Conservation (phyloP, 2,113 vertebrate genomes). For the Amphilophus citrinellus region DNA sequence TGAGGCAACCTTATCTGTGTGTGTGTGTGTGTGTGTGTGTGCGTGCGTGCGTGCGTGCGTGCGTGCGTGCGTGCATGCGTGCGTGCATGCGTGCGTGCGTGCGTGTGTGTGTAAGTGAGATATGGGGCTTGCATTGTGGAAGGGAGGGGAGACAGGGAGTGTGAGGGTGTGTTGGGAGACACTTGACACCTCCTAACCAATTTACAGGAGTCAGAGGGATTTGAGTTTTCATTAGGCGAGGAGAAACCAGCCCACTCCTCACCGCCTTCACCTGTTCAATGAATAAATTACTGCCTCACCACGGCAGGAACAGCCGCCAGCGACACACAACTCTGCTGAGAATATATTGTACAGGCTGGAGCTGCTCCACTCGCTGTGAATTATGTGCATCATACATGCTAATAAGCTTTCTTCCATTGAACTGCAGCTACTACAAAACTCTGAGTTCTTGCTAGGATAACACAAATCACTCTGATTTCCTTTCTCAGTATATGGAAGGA, state of each 20-base stretch:
- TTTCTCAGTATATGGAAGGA: neutral
- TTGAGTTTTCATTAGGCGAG: constrained; percentile 70
- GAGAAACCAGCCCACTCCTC: constrained; percentile 41
- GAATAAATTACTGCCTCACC: constrained; percentile 67
- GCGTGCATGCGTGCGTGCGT: neutral
- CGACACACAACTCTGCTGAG: constrained; percentile 1
- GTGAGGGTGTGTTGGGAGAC: constrained; percentile 31
- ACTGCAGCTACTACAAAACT: neutral
- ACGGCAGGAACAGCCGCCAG: constrained; percentile 48
- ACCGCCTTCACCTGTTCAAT: constrained; percentile 71
- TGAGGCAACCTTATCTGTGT: constrained; percentile 20
- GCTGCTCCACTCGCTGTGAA: neutral
- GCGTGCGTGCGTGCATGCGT: too few relatives aligned
- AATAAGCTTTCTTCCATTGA: neutral
- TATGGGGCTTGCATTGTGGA: neutral
- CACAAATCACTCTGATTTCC: neutral
- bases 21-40: constrained; percentile 20
- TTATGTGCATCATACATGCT: neutral
- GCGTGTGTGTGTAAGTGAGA: neutral
- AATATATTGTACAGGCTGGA: neutral
- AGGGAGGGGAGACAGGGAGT: neutral
- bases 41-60: neutral
- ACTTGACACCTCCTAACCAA: constrained; percentile 73
- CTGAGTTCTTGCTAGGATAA: neutral
- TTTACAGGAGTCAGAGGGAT: constrained; percentile 70